Evolutionary conservation across 2,888 invertebrate genomes (phyloP), one percentile per base, ranked within the genome.

Genomic region (Galeopsomyia nigrocyanea): DNA sequence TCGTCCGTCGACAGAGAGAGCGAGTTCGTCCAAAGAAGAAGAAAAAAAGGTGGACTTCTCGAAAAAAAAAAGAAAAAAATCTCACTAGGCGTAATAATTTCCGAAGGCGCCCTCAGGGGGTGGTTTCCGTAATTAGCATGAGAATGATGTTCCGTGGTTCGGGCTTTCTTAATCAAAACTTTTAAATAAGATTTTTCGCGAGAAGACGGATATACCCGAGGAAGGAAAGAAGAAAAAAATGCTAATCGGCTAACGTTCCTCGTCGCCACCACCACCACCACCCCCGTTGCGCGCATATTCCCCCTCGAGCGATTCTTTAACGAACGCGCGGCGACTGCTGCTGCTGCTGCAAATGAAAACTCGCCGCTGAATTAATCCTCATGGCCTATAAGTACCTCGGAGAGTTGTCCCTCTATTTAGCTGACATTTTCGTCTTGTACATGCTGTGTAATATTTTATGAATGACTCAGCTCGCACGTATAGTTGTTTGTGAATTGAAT

Each of bases 101-200:
- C 63, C 53, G 64, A 66, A 60, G 21, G 47, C 56, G 63, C 19
- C 26, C 46, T 55, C 19, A 57, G 47, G 57, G 22, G 57, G 51
- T 17, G 63, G 53, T 26, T 49, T 46, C 58, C 79, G 81, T 83
- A 86, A 86, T 86, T 86, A 86, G 82, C 86, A 86, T 86, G 82
- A 85, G 85, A 85, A 86, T 86, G 84, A 85, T 85, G 75, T 78
- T 39, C 76, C 68, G 10, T 7, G 67, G 77, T 7, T 39, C 68
- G 74, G 75, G 80, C 78, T 82, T 82, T 84, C 84, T 85, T 85
- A 86, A 86, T 86, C 85, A 86, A 76, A 86, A 86, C 85, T 86
- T 86, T 86, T 84, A 85, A 86, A 86, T 84, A 82, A 80, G 81
- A 84, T 84, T 83, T 83, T 83, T 78, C 78, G 74, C 19, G 47